A percentile compares a stretch with the other conserved stretches of the same genome.
These are phyloP conservation scores for Falco columbarius DNA, from an alignment of 2,797 vertebrate species.

Conservation along the genomic window DNA sequence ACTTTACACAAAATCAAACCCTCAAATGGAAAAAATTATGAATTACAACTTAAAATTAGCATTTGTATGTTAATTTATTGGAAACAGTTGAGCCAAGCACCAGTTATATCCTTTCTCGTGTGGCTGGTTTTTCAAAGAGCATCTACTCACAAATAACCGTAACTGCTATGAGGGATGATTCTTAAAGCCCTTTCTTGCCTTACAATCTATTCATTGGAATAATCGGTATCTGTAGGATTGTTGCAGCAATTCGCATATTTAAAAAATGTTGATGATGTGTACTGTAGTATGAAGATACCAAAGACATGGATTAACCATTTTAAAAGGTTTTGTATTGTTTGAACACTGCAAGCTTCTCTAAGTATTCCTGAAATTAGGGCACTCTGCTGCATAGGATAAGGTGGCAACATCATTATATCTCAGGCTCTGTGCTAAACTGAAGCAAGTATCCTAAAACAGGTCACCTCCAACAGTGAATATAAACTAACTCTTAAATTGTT, in stretches of 20 bases:
- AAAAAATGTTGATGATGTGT: not conserved
- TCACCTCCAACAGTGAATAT: constrained; percentile 26
- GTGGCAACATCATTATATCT: not conserved
- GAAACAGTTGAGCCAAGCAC: not conserved
- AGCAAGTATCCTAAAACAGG: not conserved
- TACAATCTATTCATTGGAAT: not conserved
- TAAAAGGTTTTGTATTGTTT: constrained; percentile 16
- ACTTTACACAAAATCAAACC: not conserved
- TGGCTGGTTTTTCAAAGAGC: not conserved
- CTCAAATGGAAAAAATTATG: not conserved
- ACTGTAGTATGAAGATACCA: not conserved
- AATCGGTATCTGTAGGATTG: constrained; percentile 5
- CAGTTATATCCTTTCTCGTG: not conserved
- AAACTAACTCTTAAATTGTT: constrained; percentile 33
- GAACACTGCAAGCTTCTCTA: not conserved
- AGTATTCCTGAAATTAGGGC: constrained; percentile 13
- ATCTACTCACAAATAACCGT: not conserved
- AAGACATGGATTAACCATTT: not conserved
- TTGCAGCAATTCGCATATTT: constrained; percentile 27
- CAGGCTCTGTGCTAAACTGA: not conserved
- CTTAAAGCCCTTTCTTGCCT: not conserved
- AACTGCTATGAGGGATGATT: not conserved
- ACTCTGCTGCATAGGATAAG: not conserved
- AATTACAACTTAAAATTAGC: not conserved
- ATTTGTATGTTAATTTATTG: not conserved